Percentiles rank a stretch among this genome's conserved stretches.
Conservation (phyloP, 2,888 invertebrate species). For the Xanthorhoe designata region DNA sequence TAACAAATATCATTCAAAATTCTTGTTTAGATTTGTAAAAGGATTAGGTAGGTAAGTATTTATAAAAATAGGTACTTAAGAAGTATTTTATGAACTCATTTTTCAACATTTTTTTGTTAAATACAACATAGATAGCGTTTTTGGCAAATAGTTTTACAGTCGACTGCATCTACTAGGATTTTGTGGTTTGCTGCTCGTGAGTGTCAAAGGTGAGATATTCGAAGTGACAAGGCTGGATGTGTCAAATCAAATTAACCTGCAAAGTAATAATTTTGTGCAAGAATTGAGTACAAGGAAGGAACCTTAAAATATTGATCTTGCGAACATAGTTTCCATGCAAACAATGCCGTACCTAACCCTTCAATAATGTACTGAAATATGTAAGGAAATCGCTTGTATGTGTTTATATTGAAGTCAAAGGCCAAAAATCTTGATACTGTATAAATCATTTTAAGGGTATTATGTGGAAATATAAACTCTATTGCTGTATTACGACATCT, state of each 20-base stretch:
- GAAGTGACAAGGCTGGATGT: slow-evolving; percentile 24
- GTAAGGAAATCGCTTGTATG: too few relatives aligned
- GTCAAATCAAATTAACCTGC: slow-evolving; percentile 1
- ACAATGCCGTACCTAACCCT: too few relatives aligned
- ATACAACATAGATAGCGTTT: background rate
- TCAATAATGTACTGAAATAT: too few relatives aligned
- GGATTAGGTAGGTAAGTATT: background rate
- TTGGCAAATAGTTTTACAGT: background rate
- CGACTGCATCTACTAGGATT: background rate
- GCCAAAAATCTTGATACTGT: too few relatives aligned
- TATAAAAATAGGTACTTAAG: too few relatives aligned
- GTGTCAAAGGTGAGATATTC: slow-evolving; percentile 59
- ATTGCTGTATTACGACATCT: too few relatives aligned
- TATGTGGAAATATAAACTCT: too few relatives aligned
- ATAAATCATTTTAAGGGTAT: too few relatives aligned
- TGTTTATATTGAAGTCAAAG: too few relatives aligned
- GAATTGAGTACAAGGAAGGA: background rate
- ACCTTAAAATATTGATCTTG: background rate
- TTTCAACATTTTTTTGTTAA: too few relatives aligned
- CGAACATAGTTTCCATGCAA: too few relatives aligned
- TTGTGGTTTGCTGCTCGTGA: slow-evolving; percentile 43
- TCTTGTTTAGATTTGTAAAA: background rate
- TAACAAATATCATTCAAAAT: slow-evolving; percentile 19
- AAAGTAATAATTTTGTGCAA: background rate
- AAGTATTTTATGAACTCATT: background rate